Evolutionary conservation across 2,797 vertebrate species (phyloP), one percentile per base, ranked within the genome.

Genomic region (Delichon dasypus): DNA sequence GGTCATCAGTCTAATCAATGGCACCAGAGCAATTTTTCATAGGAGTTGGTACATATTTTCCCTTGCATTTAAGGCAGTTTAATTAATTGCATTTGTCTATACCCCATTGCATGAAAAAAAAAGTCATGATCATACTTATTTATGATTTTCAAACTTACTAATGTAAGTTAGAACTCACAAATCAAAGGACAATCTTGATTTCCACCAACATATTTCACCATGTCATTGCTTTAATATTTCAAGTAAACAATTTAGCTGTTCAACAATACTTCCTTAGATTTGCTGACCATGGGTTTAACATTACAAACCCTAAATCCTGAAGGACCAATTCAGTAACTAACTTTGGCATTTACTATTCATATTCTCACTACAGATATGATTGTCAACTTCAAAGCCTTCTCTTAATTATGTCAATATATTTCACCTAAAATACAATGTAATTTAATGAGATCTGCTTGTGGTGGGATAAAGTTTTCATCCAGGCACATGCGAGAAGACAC

Each of bases 141-240:
- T 89, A 88, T 58, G 17, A 83, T 93, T 81, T 88, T 94, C 61
- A 88, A 45, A 21, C 4, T 51, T 89, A 68, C 26, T 89, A 83
- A 32, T 22, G 3, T 44, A 93, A 94, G 89, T 55, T 85, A 95
- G 86, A 94, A 70, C 82, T 78, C n/a, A 90, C 23, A n/a, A 88
- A 84, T 76, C 66, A 65, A 44, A 90, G 16, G 9, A 72, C 29
- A 29, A 47, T 25, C n/a, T 86, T 47, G n/a, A 85, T 72, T 83
- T 84, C 45, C 26, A 88, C 48, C 9, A 17, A 30, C 7, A 44
- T 42, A 74, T 82, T 93, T 92, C 44, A 42, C 42, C 6, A 5
- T 50, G 38, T 20, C 48, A 30, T 60, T 74, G 13, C 9, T 72
- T 86, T 72, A 91, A 72, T 29, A 8, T 53, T 83, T 68, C 50